Percentiles rank a stretch among this genome's conserved stretches.
These are phyloP conservation scores for Chionoecetes opilio DNA, from an alignment of 1,140 invertebrate genomes.

Conservation along the genomic window DNA sequence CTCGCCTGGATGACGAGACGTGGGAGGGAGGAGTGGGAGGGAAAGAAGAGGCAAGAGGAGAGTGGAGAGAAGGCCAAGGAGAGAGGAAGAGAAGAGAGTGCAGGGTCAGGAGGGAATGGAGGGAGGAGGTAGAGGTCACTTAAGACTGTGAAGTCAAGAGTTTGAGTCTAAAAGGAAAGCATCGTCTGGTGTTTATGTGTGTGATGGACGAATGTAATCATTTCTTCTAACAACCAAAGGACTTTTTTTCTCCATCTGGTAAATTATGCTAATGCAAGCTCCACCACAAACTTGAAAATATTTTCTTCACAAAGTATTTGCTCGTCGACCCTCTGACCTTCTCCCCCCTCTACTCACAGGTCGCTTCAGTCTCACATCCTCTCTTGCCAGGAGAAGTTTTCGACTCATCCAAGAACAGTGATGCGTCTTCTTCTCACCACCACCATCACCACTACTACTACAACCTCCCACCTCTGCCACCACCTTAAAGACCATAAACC, in stretches of 20 bases:
- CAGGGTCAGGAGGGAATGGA: neutral
- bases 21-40: neutral
- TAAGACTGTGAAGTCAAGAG: neutral
- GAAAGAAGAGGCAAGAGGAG: neutral
- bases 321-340: constrained; percentile 15
- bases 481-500: neutral
- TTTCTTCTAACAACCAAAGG: constrained; percentile 21
- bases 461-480: too few species aligned
- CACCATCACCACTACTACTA: neutral
- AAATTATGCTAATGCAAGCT: constrained; percentile 45
- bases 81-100: neutral
- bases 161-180: constrained; percentile 2
- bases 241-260: constrained; percentile 37
- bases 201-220: constrained; percentile 46
- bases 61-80: neutral
- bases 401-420: neutral
- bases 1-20: neutral
- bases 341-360: neutral
- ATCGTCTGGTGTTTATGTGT: neutral
- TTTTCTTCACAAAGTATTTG: constrained; percentile 10
- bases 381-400: neutral
- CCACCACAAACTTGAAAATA: neutral
- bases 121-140: neutral
- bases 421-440: neutral
- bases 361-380: neutral